Evolutionary conservation across 2,888 invertebrate species (phyloP).

Genomic region (Hipparchia sbordonii): DNA sequence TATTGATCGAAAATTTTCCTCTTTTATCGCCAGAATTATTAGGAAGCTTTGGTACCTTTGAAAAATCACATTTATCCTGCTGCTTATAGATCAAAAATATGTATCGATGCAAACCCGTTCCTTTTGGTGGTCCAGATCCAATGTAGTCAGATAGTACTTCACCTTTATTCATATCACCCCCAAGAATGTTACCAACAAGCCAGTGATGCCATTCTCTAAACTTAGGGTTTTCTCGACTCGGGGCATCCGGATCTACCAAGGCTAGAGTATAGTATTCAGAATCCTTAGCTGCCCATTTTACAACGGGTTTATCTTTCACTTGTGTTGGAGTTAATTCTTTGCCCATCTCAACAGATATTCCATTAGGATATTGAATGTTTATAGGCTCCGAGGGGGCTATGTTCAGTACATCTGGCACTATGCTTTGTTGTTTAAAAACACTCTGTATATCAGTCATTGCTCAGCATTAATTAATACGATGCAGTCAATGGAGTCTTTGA

Average conservation of each 20-base stretch:
- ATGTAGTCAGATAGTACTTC: constrained; percentile 86
- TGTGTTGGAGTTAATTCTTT: constrained; percentile 88
- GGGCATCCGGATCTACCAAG: constrained; percentile 90
- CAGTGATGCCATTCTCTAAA: constrained; percentile 90
- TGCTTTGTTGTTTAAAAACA: constrained; percentile 77
- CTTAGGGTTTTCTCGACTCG: constrained; percentile 86
- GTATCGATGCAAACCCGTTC: constrained; percentile 88
- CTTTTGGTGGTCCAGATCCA: constrained; percentile 87
- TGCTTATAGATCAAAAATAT: constrained; percentile 86
- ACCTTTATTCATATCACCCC: constrained; percentile 83
- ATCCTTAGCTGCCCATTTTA: constrained; percentile 85
- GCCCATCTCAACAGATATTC: constrained; percentile 80
- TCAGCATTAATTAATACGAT: background rate
- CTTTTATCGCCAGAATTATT: constrained; percentile 79
- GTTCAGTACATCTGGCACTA: constrained; percentile 87
- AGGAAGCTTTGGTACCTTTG: constrained; percentile 64
- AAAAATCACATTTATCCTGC: constrained; percentile 72
- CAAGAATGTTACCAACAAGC: constrained; percentile 89
- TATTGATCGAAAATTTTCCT: constrained; percentile 81
- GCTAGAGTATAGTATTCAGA: constrained; percentile 85
- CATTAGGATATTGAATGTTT: constrained; percentile 78
- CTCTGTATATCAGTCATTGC: constrained; percentile 59
- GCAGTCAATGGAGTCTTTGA: background rate
- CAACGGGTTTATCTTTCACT: constrained; percentile 86
- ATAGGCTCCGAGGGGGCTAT: constrained; percentile 79